Base-by-base conservation (phyloP, 2,888 invertebrate species). In the Thelaira solivaga region DNA sequence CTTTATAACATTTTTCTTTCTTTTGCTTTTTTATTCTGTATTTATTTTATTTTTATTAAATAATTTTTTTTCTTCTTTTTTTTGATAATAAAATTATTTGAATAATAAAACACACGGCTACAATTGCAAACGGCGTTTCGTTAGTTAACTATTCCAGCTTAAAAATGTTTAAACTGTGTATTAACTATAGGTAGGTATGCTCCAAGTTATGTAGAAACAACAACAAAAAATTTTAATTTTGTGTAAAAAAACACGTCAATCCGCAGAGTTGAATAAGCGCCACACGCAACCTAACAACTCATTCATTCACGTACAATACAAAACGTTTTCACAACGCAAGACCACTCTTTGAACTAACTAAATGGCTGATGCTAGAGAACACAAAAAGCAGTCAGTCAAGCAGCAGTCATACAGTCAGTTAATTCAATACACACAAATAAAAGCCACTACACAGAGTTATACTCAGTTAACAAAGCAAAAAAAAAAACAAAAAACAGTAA, bases 311-410 rank as follows among this genome's bases (percentile, higher is more conserved):
- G 51, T 59, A 74, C 59, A 74, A 24, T 59, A 74, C 59, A 74
- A 24, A 76, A 82, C 82, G 81, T 80, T 76, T 49, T 80, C 53
- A 81, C 81, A 81, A 78, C 75, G 80, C 82, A 81, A 82, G 79
- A 82, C 81, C 79, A 80, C 81, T 81, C 81, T 80, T 79, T 78
- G 72, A 69, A 82, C 82, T 82, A 65, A 81, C 68, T 47, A 53
- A 68, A 79, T 59, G 53, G 75, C 62, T 65, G 67, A 75, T 49
- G n/a, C n/a, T n/a, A 10, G 65, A 65, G 65, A 65, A 74, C 20
- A 43, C 24, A 41, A 36, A 61, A 57, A 72, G 51, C 47, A 45
- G 47, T 43, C 36, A 57, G 61, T n/a, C 51, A 20, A n/a, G n/a
- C n/a, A n/a, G n/a, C n/a, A n/a, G n/a, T 55, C 55, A 47, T 36